phyloP scores from a whole-genome alignment of 2,797 vertebrate species.

The Lepus oiostolus region DNA sequence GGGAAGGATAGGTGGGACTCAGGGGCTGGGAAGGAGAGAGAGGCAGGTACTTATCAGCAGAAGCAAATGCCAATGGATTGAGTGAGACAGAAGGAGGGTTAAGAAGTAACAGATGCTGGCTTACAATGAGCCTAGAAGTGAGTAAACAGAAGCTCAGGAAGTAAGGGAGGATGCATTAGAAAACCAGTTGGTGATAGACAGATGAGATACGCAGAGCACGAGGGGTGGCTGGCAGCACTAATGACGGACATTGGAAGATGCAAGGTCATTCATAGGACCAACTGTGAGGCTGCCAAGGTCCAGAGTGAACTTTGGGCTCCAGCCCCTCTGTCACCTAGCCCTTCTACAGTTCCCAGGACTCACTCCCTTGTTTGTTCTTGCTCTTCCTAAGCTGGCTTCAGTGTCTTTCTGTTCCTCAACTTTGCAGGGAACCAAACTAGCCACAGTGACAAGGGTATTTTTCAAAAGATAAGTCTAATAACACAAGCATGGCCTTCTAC shows the following conservation, averaged over 20 bases:
- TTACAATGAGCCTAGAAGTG: neutral
- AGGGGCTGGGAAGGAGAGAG: neutral
- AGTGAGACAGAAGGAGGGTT: neutral
- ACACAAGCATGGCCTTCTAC: neutral
- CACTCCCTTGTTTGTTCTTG: neutral
- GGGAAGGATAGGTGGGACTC: neutral
- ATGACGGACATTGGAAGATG: neutral
- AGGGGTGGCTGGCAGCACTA: neutral
- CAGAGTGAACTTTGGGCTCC: neutral
- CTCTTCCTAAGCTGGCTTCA: neutral
- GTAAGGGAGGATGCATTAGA: neutral
- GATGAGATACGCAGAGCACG: neutral
- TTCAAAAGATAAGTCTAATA: neutral
- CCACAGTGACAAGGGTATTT: neutral
- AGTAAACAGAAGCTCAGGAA: neutral
- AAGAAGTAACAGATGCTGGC: neutral
- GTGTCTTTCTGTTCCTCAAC: neutral
- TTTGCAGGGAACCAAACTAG: neutral
- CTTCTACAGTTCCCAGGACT: neutral
- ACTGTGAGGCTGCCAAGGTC: neutral
- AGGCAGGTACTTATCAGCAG: neutral
- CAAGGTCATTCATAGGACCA: accelerated
- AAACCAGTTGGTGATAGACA: neutral
- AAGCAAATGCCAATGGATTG: neutral
- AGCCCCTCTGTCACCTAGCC: neutral